Conservation (phyloP, 2,888 invertebrate genomes). For the Cremastinae sp. region DNA sequence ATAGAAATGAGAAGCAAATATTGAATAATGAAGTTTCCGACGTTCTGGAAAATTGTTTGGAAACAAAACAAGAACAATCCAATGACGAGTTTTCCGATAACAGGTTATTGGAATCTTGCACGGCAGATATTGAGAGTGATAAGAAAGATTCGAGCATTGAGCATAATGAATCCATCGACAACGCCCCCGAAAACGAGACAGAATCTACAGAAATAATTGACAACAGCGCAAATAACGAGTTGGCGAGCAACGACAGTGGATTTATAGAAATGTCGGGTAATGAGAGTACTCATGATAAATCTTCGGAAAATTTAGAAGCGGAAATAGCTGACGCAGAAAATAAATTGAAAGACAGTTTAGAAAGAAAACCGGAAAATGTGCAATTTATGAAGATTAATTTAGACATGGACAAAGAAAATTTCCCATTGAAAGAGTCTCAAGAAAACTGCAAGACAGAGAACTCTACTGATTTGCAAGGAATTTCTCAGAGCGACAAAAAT, state of each 20-base stretch:
- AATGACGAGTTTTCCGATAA: background rate
- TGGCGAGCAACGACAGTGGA: slow-evolving; percentile 52
- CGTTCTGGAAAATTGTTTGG: background rate
- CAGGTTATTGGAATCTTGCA: background rate
- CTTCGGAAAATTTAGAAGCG: background rate
- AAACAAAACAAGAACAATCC: background rate
- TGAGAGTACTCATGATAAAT: slow-evolving; percentile 38
- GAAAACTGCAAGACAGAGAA: no score
- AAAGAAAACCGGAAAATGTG: slow-evolving; percentile 7
- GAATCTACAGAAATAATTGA: slow-evolving; percentile 27
- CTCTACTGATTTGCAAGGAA: no score
- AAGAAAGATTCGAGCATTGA: background rate
- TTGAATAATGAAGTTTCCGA: background rate
- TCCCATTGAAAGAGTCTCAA: no score
- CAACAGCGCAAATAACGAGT: slow-evolving; percentile 39
- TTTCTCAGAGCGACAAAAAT: slow-evolving; percentile 18
- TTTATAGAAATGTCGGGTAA: slow-evolving; percentile 48
- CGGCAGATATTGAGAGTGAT: background rate
- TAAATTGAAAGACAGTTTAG: slow-evolving; percentile 11
- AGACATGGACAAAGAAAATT: no score
- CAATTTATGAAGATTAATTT: no score
- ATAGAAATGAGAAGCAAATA: no score
- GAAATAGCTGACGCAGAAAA: slow-evolving; percentile 33
- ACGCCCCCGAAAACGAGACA: slow-evolving; percentile 8
- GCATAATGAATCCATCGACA: slow-evolving; percentile 6